These are phyloP conservation scores for Scolopax mira DNA, from an alignment of 2,113 vertebrate genomes.

Conservation along the genomic window DNA sequence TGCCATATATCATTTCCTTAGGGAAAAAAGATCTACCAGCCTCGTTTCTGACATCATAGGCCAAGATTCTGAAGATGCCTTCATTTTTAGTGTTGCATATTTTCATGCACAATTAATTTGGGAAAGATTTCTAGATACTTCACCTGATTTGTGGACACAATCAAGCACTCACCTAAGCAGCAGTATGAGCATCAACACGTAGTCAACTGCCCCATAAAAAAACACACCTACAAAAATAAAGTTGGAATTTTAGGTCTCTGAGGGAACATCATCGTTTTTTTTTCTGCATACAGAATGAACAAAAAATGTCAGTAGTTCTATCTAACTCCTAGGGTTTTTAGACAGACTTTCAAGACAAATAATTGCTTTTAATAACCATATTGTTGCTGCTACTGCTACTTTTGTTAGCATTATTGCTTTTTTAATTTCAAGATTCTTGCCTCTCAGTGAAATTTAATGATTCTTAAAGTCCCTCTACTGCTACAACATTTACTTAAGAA, in stretches of 20 bases:
- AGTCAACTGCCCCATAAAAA: neutral
- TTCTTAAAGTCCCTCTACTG: neutral
- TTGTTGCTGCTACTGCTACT: neutral
- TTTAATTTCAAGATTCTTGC: constrained; percentile 13
- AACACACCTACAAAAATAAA: neutral
- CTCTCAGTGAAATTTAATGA: neutral
- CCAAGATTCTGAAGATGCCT: neutral
- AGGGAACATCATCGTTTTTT: neutral
- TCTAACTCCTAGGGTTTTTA: neutral
- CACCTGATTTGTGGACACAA: neutral
- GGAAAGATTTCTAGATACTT: neutral
- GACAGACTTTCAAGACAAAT: neutral
- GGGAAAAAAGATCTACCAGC: neutral
- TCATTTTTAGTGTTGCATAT: neutral
- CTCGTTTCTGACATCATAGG: neutral
- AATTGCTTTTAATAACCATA: constrained; percentile 15
- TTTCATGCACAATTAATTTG: neutral
- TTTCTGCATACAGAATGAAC: neutral
- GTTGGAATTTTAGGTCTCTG: neutral
- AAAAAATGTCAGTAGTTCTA: neutral
- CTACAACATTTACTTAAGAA: constrained; percentile 20
- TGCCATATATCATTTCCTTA: neutral
- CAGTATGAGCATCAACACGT: neutral
- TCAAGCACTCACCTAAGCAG: neutral
- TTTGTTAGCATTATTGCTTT: neutral